Conservation (phyloP, 2,888 invertebrate species). For the Cremastobaeus sp. region DNA sequence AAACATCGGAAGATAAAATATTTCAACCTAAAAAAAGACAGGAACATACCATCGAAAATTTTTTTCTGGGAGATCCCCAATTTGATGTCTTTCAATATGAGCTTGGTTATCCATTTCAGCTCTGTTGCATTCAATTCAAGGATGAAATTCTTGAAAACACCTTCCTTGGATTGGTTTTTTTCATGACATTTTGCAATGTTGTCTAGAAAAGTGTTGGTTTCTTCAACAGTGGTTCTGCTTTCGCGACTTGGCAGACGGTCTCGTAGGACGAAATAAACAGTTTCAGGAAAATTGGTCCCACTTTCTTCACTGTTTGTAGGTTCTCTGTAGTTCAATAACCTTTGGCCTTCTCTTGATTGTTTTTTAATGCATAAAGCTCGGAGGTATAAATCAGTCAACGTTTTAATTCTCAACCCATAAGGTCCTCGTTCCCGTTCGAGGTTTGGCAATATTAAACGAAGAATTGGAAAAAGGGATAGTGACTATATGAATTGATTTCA, state of each 20-base stretch:
- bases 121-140: conserved; percentile 85
- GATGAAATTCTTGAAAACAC: conserved; percentile 83
- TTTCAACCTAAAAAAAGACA: neutral
- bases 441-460: conserved; percentile 89
- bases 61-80: conserved; percentile 86
- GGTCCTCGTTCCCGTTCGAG: conserved; percentile 88
- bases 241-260: conserved; percentile 79
- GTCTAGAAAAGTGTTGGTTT: conserved; percentile 88
- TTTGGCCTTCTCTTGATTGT: conserved; percentile 81
- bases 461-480: conserved; percentile 84
- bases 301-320: conserved; percentile 79
- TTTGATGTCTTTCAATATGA: conserved; percentile 91
- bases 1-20: no score
- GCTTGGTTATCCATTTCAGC: conserved; percentile 93
- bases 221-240: conserved; percentile 82
- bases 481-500: conserved; percentile 74
- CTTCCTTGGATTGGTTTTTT: conserved; percentile 82
- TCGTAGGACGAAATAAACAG: conserved; percentile 85
- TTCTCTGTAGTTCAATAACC: conserved; percentile 80
- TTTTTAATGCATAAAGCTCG: conserved; percentile 86
- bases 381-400: conserved; percentile 86
- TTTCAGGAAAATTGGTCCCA: conserved; percentile 88
- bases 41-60: conserved; percentile 80
- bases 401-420: conserved; percentile 90
- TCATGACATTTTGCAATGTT: conserved; percentile 85